These are phyloP conservation scores for Nasonia giraulti DNA, from an alignment of 1,140 invertebrate genomes.

Conservation along the genomic window DNA sequence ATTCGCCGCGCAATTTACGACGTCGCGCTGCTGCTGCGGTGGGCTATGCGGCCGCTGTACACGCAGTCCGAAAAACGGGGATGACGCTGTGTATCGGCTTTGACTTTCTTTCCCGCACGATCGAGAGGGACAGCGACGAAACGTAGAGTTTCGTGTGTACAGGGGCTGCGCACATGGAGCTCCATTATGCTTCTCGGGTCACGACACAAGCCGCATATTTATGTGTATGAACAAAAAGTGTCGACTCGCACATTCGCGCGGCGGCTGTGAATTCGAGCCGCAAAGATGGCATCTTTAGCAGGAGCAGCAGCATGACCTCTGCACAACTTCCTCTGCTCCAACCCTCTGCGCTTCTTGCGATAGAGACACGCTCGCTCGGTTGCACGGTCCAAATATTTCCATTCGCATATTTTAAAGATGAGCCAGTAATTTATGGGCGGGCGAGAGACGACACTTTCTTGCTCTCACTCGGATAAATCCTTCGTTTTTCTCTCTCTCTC, in stretches of 20 bases:
- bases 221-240: background rate
- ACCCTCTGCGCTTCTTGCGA: constrained; percentile 4
- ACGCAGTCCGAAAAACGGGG: no score
- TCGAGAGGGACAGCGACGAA: no score
- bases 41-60: no score
- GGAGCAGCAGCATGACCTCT: constrained; percentile 60
- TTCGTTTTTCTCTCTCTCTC: constrained; percentile 21
- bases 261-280: constrained; percentile 62
- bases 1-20: constrained; percentile 71
- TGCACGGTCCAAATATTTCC: constrained; percentile 67
- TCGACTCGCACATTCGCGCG: background rate
- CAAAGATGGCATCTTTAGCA: constrained; percentile 66
- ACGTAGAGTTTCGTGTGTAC: no score
- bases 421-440: constrained; percentile 50
- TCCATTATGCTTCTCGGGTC: no score
- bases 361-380: background rate
- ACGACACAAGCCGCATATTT: background rate
- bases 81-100: no score
- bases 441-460: constrained; percentile 15
- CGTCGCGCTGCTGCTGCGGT: constrained; percentile 54
- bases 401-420: constrained; percentile 52
- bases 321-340: constrained; percentile 58
- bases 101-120: no score
- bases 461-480: background rate
- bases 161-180: no score